These are phyloP conservation scores for Tenthredo mesomela DNA, from an alignment of 2,888 invertebrate genomes.

Conservation along the genomic window DNA sequence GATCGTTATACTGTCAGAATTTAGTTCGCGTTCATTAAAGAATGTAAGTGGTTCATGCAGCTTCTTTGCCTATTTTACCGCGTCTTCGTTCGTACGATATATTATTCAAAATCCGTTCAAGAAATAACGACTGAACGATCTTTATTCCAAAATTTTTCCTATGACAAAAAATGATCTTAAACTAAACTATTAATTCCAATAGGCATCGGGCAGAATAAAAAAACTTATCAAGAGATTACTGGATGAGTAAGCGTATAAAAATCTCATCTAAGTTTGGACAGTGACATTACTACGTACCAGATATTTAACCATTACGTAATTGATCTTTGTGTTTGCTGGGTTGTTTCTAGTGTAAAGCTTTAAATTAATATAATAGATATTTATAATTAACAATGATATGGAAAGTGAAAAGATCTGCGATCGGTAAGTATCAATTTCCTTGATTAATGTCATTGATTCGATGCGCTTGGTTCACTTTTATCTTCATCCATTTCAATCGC, in stretches of 20 bases:
- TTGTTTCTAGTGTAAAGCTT: not conserved
- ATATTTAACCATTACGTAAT: no score
- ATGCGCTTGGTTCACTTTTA: no score
- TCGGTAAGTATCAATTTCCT: not conserved
- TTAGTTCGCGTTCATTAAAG: not conserved
- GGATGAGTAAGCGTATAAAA: no score
- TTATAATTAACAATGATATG: not conserved
- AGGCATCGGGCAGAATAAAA: not conserved
- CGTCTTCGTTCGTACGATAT: not conserved
- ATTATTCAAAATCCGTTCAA: not conserved
- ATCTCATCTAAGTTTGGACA: not conserved
- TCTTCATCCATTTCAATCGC: not conserved
- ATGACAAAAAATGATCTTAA: not conserved
- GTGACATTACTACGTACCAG: no score
- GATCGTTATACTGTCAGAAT: not conserved
- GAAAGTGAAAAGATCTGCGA: not conserved
- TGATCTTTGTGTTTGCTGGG: no score
- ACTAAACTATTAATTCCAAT: not conserved
- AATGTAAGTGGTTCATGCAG: not conserved
- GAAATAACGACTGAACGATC: not conserved
- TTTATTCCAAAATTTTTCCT: not conserved
- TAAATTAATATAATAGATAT: not conserved
- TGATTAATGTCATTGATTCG: not conserved
- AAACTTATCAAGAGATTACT: not conserved
- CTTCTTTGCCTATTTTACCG: not conserved